Percentiles rank a stretch among this genome's conserved stretches.
Conservation (phyloP, 2,113 vertebrate species). For the Cyphomyrus discorhynchus region DNA sequence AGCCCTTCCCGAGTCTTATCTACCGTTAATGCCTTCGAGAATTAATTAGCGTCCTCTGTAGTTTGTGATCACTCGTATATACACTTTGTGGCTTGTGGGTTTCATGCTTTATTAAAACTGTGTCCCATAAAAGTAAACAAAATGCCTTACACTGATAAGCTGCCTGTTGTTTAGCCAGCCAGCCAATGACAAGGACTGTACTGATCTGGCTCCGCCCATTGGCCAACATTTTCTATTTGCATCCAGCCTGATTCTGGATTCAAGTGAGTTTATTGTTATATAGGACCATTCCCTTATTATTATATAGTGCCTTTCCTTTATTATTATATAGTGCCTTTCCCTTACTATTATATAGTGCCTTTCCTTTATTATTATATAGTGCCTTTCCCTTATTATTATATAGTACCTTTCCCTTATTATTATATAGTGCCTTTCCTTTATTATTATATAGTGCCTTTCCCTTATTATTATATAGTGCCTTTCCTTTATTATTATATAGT, state of each 20-base stretch:
- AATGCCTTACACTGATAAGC: not conserved
- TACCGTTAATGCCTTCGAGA: not conserved
- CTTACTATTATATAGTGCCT: too few relatives aligned
- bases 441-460: too few relatives aligned
- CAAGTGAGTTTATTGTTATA: not conserved
- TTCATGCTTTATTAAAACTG: not conserved
- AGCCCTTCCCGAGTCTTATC: not conserved
- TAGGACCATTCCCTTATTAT: not conserved
- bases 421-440: too few relatives aligned
- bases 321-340: too few relatives aligned
- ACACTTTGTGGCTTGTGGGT: not conserved
- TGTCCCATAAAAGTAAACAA: not conserved
- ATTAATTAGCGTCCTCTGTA: not conserved
- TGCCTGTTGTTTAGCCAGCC: not conserved
- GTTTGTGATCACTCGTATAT: not conserved
- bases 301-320: too few relatives aligned
- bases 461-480: too few relatives aligned
- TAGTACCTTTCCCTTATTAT: too few relatives aligned
- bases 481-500: too few relatives aligned
- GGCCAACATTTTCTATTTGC: not conserved
- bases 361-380: too few relatives aligned
- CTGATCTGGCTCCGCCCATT: not conserved
- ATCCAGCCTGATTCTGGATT: not conserved
- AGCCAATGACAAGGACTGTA: not conserved
- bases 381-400: too few relatives aligned